phyloP scores from a whole-genome alignment of 1,140 invertebrate genomes.

The Marisa cornuarietis region DNA sequence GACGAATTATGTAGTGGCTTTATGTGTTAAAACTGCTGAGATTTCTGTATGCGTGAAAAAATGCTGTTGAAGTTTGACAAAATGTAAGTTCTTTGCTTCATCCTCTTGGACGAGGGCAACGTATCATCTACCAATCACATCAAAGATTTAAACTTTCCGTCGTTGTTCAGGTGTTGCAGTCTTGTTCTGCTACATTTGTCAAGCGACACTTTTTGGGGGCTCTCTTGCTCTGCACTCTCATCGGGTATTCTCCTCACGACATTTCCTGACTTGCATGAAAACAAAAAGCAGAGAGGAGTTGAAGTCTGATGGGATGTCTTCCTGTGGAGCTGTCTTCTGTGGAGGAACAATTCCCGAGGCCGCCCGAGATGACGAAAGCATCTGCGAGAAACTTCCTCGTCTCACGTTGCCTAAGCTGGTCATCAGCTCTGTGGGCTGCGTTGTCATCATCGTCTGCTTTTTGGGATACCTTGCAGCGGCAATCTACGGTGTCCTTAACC shows the following conservation, averaged over 20 bases:
- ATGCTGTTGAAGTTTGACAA: not conserved
- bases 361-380: conserved; percentile 6
- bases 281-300: conserved; percentile 23
- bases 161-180: conserved; percentile 32
- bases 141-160: not conserved
- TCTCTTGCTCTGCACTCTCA: conserved; percentile 39
- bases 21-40: no score
- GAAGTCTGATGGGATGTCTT: not conserved
- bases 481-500: conserved; percentile 84
- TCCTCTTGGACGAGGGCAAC: not conserved
- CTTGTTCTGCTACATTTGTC: conserved; percentile 40
- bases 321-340: not conserved
- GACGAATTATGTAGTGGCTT: no score
- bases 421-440: not conserved
- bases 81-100: not conserved
- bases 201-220: conserved; percentile 34
- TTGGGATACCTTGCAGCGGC: conserved; percentile 83
- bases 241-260: conserved; percentile 28
- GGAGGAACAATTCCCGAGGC: conserved; percentile 10
- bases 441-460: conserved; percentile 80
- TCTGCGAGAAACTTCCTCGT: conserved; percentile 17
- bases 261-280: conserved; percentile 34
- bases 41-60: not conserved
- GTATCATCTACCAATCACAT: not conserved
- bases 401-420: conserved; percentile 6